A percentile compares a stretch with the other conserved stretches of the same genome.
Evolutionary conservation across 2,797 vertebrate species (phyloP).

Genomic region (Xenopus petersii): DNA sequence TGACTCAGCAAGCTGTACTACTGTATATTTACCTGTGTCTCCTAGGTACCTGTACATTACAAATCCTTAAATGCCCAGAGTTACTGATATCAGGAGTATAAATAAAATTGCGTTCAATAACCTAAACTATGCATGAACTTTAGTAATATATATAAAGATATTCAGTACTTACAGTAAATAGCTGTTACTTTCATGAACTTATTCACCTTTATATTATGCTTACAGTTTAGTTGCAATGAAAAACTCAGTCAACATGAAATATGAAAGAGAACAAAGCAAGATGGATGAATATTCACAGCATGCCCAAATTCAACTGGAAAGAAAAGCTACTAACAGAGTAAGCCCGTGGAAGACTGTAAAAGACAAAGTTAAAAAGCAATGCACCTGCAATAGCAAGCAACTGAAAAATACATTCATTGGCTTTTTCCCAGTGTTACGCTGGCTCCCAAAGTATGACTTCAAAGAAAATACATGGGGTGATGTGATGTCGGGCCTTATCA

Average conservation of each 20-base stretch:
- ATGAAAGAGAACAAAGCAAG: slow-evolving; percentile 28
- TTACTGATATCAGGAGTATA: too few relatives aligned
- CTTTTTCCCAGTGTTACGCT: slow-evolving; percentile 81
- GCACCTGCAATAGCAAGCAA: slow-evolving; percentile 68
- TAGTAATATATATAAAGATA: too few relatives aligned
- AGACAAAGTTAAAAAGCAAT: slow-evolving; percentile 66
- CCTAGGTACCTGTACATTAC: too few relatives aligned
- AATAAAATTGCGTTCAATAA: too few relatives aligned
- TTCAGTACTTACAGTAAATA: too few relatives aligned
- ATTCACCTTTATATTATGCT: not conserved
- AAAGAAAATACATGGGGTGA: slow-evolving; percentile 86
- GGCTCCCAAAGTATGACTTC: slow-evolving; percentile 84
- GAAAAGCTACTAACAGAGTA: slow-evolving; percentile 61
- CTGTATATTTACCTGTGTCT: too few relatives aligned
- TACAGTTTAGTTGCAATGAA: slow-evolving; percentile 46
- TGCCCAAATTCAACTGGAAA: slow-evolving; percentile 66
- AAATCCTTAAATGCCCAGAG: too few relatives aligned
- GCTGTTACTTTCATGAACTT: too few relatives aligned
- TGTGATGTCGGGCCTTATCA: slow-evolving; percentile 86
- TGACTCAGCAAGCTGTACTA: too few relatives aligned
- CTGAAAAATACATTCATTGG: slow-evolving; percentile 67
- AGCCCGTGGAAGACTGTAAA: slow-evolving; percentile 63
- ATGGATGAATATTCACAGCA: slow-evolving; percentile 30
- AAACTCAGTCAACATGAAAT: slow-evolving; percentile 54
- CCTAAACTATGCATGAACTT: too few relatives aligned